These are phyloP conservation scores for Eulithis testata DNA, from an alignment of 2,888 invertebrate species.

Conservation along the genomic window DNA sequence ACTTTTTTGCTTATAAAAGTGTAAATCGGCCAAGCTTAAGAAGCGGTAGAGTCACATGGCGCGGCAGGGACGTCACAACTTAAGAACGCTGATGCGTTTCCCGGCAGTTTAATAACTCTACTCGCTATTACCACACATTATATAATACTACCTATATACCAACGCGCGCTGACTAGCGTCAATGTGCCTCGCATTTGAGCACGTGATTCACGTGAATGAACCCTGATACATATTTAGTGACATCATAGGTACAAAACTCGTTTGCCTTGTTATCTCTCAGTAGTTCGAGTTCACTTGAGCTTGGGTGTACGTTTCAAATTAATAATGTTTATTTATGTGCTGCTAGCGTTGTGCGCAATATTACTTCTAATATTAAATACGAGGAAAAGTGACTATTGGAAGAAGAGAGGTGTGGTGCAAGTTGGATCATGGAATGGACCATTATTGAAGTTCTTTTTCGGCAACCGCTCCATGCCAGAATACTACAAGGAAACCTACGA, in stretches of 20 bases:
- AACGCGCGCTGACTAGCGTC: no score
- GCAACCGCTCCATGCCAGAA: conserved; percentile 59
- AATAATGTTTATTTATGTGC: conserved; percentile 38
- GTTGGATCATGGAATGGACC: conserved; percentile 38
- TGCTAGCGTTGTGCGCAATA: conserved; percentile 42
- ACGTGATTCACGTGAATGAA: no score
- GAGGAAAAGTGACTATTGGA: conserved; percentile 60
- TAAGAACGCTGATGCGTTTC: no score
- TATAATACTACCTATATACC: no score
- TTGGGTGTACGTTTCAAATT: background rate
- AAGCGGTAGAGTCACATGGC: no score
- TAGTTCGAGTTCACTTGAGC: background rate
- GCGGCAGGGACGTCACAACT: no score
- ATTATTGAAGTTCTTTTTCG: conserved; percentile 53
- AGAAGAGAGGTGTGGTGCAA: conserved; percentile 57
- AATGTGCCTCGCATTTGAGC: no score
- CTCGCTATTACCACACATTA: no score
- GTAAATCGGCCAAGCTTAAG: no score
- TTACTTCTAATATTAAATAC: conserved; percentile 36
- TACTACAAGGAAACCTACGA: conserved; percentile 60
- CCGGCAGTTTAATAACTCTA: no score
- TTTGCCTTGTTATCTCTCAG: conserved; percentile 8
- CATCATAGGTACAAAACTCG: background rate
- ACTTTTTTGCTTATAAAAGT: no score
- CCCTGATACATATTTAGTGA: no score